Conservation (phyloP, 1,140 invertebrate genomes). For the Calephelis nemesis region DNA sequence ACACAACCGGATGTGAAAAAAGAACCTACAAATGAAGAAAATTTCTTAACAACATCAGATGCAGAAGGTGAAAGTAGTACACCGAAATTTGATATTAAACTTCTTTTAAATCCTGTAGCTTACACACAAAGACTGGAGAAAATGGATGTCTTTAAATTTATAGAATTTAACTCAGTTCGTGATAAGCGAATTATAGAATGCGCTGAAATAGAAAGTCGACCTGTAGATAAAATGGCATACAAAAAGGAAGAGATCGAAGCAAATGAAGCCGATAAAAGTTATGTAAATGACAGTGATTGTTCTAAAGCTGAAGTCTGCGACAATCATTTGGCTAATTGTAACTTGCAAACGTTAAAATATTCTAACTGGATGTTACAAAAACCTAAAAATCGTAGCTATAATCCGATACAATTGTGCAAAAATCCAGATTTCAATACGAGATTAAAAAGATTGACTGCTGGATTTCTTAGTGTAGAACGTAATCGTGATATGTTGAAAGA, state of each 20-base stretch:
- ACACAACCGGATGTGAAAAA: neutral
- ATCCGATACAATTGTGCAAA: constrained; percentile 63
- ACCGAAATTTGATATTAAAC: constrained; percentile 55
- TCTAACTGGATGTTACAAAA: constrained; percentile 60
- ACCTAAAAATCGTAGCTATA: constrained; percentile 54
- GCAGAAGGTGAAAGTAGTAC: constrained; percentile 15
- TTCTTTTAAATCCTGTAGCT: constrained; percentile 53
- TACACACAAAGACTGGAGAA: constrained; percentile 60
- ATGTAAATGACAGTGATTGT: neutral
- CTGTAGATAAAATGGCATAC: constrained; percentile 33
- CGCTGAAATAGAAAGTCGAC: constrained; percentile 47
- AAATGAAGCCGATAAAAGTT: neutral
- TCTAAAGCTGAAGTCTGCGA: neutral
- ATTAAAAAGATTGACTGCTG: constrained; percentile 54
- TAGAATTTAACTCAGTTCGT: constrained; percentile 36
- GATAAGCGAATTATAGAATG: constrained; percentile 44
- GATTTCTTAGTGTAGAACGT: constrained; percentile 50
- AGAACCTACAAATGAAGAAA: neutral
- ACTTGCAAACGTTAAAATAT: constrained; percentile 33
- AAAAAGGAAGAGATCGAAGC: constrained; percentile 29
- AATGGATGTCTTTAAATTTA: constrained; percentile 50
- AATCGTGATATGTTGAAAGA: constrained; percentile 51
- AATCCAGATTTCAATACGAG: constrained; percentile 73
- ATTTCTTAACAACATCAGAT: constrained; percentile 1
- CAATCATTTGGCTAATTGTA: constrained; percentile 10